phyloP scores from a whole-genome alignment of 2,797 vertebrate species.

The Forpus xanthops region DNA sequence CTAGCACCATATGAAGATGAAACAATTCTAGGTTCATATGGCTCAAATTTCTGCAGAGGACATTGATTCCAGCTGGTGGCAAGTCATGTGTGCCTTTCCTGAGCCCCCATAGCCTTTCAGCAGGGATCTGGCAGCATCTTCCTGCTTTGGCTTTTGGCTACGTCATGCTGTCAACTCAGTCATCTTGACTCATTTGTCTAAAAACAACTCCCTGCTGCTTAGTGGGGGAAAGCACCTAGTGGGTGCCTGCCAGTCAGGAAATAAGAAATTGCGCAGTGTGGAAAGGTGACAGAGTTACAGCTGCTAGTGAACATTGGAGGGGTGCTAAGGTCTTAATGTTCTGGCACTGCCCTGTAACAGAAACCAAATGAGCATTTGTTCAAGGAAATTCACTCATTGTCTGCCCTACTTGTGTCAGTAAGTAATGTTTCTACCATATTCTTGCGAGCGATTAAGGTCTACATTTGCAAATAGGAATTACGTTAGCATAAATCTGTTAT shows the following conservation, averaged over 20 bases:
- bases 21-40: neutral
- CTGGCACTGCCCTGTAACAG: neutral
- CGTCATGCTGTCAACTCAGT: neutral
- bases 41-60: neutral
- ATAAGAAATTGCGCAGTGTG: neutral
- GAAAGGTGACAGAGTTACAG: neutral
- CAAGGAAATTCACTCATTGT: neutral
- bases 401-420: neutral
- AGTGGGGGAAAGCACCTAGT: neutral
- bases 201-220: slow-evolving; percentile 5
- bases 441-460: neutral
- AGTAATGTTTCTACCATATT: neutral
- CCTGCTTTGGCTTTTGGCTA: neutral
- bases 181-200: slow-evolving; percentile 38
- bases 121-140: neutral
- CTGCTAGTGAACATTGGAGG: neutral
- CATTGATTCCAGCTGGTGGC: neutral
- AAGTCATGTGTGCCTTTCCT: neutral
- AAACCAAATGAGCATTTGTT: neutral
- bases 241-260: slow-evolving; percentile 2
- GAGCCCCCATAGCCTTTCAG: neutral
- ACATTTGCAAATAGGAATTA: neutral
- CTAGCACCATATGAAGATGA: neutral
- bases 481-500: neutral
- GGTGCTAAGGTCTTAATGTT: neutral